Conservation (phyloP, 2,797 vertebrate species). For the Myoxocephalus aenaeus region DNA sequence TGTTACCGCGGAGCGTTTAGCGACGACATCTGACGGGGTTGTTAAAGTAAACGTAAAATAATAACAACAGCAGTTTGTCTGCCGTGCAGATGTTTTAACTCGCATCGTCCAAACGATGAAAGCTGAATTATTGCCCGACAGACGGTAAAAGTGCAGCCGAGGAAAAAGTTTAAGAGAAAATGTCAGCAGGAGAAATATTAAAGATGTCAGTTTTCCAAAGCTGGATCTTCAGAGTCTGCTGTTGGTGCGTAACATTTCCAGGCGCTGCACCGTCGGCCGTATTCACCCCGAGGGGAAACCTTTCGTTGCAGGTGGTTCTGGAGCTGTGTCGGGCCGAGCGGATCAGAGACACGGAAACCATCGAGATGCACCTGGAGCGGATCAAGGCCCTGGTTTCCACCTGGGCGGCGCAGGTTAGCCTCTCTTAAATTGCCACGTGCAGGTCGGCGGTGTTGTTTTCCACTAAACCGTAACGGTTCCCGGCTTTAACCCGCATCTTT, state of each 20-base stretch:
- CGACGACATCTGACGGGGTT: too few species aligned
- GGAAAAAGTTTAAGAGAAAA: background rate
- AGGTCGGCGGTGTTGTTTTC: background rate
- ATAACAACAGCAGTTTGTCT: background rate
- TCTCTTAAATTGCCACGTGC: background rate
- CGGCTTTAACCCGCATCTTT: background rate
- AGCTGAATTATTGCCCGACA: background rate
- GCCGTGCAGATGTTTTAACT: background rate
- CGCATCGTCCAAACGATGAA: background rate
- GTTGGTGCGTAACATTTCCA: background rate
- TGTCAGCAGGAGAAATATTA: slow-evolving; percentile 10
- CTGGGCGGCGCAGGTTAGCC: slow-evolving; percentile 75
- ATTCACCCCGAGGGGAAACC: slow-evolving; percentile 12
- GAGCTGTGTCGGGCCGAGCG: slow-evolving; percentile 73
- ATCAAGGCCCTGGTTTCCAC: slow-evolving; percentile 73
- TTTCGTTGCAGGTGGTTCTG: slow-evolving; percentile 73
- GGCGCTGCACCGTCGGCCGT: too few species aligned
- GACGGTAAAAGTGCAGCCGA: background rate
- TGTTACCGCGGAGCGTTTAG: background rate
- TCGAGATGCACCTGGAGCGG: slow-evolving; percentile 73
- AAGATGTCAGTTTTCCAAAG: background rate
- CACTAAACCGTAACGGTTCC: too few species aligned
- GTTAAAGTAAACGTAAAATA: background rate
- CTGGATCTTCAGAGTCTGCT: background rate
- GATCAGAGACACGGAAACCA: slow-evolving; percentile 55